These are phyloP conservation scores for Oryzias javanicus DNA, from an alignment of 2,113 vertebrate species.

Conservation along the genomic window DNA sequence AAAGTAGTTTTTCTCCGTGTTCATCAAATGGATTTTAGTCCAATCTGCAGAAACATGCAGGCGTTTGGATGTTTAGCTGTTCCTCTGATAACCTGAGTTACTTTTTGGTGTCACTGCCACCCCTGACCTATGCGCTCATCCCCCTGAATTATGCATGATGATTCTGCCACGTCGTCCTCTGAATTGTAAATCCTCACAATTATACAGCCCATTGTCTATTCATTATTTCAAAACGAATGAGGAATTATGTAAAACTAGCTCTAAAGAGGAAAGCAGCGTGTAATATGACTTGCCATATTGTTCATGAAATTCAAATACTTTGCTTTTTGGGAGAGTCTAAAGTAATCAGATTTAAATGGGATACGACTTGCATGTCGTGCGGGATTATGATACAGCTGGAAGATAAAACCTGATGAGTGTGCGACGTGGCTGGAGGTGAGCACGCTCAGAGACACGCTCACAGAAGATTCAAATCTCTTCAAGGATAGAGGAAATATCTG, in stretches of 20 bases:
- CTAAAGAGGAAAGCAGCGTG: conserved; percentile 77
- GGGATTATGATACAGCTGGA: conserved; percentile 70
- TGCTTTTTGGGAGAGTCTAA: conserved; percentile 63
- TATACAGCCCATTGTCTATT: conserved; percentile 82
- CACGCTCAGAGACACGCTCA: conserved; percentile 60
- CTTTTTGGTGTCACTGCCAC: conserved; percentile 53
- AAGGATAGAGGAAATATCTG: conserved; percentile 56
- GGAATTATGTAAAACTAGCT: conserved; percentile 82
- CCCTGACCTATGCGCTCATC: conserved; percentile 58
- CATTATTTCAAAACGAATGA: conserved; percentile 79
- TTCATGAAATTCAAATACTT: conserved; percentile 82
- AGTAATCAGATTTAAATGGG: conserved; percentile 76
- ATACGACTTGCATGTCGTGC: conserved; percentile 66
- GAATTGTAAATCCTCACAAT: conserved; percentile 81
- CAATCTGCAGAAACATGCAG: conserved; percentile 19
- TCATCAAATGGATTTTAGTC: conserved; percentile 22
- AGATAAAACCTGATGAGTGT: conserved; percentile 68
- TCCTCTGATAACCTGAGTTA: conserved; percentile 55
- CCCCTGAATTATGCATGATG: conserved; percentile 71
- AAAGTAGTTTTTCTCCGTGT: neutral
- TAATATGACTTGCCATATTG: conserved; percentile 81
- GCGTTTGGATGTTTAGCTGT: conserved; percentile 41
- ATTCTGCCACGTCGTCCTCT: conserved; percentile 73
- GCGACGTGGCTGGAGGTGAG: conserved; percentile 52
- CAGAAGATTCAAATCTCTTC: conserved; percentile 60